A percentile compares a stretch with the other conserved stretches of the same genome.
Evolutionary conservation across 2,797 vertebrate species (phyloP).

Genomic region (Protosalanx chinensis): DNA sequence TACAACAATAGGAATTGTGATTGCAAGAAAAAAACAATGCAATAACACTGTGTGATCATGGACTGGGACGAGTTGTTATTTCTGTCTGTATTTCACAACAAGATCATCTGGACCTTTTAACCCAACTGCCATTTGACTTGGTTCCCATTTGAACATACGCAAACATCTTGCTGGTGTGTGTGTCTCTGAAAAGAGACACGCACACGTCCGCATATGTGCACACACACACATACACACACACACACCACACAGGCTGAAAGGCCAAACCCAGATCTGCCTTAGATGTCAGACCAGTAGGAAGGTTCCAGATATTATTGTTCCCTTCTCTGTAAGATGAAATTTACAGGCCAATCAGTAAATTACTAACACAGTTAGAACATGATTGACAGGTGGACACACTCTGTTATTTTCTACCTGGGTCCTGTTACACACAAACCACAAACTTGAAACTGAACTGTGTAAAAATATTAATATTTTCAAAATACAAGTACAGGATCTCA

Average conservation of each 20-base stretch:
- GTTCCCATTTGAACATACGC: background rate
- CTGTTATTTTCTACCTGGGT: slow-evolving; percentile 34
- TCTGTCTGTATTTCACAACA: too few relatives aligned
- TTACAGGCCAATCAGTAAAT: slow-evolving; percentile 35
- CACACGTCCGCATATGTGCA: background rate
- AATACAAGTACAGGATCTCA: background rate
- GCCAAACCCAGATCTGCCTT: slow-evolving; percentile 36
- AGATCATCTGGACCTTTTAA: too few relatives aligned
- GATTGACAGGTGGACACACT: slow-evolving; percentile 24
- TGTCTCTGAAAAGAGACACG: background rate
- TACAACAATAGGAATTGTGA: background rate
- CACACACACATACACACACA: slow-evolving; percentile 1
- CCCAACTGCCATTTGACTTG: background rate
- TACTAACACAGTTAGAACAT: slow-evolving; percentile 26
- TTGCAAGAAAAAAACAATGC: background rate
- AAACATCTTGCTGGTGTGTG: background rate
- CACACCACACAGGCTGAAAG: slow-evolving; percentile 53
- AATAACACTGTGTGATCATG: too few relatives aligned
- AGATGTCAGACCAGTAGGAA: slow-evolving; percentile 31
- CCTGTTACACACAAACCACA: slow-evolving; percentile 42
- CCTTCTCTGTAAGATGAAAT: slow-evolving; percentile 29
- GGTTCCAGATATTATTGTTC: slow-evolving; percentile 33
- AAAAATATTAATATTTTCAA: too few relatives aligned
- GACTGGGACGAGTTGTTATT: too few relatives aligned
- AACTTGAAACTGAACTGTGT: slow-evolving; percentile 22